Evolutionary conservation across 2,797 vertebrate species (phyloP), one percentile per base, ranked within the genome.

Genomic region (Cossypha niveicapilla): DNA sequence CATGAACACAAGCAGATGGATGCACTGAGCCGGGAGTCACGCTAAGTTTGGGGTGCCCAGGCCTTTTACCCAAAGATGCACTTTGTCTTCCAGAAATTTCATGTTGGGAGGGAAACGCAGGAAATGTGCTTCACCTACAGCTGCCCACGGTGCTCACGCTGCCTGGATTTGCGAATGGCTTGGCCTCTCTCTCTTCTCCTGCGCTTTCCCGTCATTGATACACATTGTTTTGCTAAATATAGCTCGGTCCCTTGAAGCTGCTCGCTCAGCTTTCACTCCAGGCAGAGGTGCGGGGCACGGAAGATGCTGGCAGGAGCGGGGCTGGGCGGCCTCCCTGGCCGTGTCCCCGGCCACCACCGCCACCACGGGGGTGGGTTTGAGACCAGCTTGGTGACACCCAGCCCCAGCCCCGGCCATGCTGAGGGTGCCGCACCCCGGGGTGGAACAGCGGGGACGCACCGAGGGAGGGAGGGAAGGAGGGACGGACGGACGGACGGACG

Each of bases 1-100:
- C 24, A 3, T 0, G 13, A 37, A 15, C 65, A 73, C 15, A 17
- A 3, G 3, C 27, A 8, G 18, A 19, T 7, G 1, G 2, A 17
- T 14, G 30, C 15, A 11, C 14, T 5, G 4, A 13, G 9, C 4
- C 16, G 2, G 56, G 34, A 14, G 11, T 24, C 22, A 7, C 1
- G 6, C 0, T 4, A 63, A 27, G 11, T 25, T 62, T 48, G 32
- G 28, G 12, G 16, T 14, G 48, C 37, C 14, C 42, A 18, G 42
- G 9, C n/a, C 42, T 51, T 45, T 67, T 0, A 0, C 25, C 16
- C 54, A 25, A 62, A 27, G 30, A 4, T 7, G 18, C 3, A 1
- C 19, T 77, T 67, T 58, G 39, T 34, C 34, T 86, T 63, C 70
- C 61, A 56, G 48, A 25, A 71, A 11, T 37, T 79, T 41, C 27